Conservation (phyloP, 1,140 invertebrate genomes). For the Pissodes strobi region DNA sequence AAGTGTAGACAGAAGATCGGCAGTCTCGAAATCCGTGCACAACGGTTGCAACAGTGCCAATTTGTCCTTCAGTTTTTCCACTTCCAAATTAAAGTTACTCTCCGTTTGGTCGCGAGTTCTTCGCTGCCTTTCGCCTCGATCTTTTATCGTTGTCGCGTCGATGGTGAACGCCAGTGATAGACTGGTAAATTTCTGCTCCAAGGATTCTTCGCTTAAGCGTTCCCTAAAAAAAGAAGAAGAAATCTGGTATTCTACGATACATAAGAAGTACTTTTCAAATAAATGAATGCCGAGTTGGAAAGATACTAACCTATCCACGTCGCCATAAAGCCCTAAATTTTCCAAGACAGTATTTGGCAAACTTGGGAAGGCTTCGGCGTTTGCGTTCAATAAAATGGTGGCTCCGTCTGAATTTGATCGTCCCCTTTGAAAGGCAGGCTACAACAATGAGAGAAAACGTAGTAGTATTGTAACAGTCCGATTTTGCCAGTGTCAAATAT, state of each 20-base stretch:
- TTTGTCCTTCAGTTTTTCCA: conserved; percentile 48
- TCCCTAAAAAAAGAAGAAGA: not conserved
- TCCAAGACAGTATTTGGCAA: conserved; percentile 49
- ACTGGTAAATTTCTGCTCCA: conserved; percentile 53
- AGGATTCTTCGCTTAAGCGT: conserved; percentile 47
- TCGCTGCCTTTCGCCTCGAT: conserved; percentile 49
- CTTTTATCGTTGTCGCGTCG: conserved; percentile 50
- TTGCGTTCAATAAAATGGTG: conserved; percentile 21
- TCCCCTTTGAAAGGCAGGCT: conserved; percentile 38
- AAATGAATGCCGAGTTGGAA: too few relatives aligned
- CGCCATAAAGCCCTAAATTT: conserved; percentile 47
- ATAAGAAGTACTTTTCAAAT: not conserved
- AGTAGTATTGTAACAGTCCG: too few relatives aligned
- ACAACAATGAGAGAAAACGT: conserved; percentile 24
- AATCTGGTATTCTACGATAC: not conserved
- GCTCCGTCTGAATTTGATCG: conserved; percentile 50
- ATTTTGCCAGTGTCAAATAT: too few relatives aligned
- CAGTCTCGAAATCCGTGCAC: conserved; percentile 51
- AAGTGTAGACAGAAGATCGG: too few relatives aligned
- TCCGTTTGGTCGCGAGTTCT: conserved; percentile 53
- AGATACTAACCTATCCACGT: conserved; percentile 39
- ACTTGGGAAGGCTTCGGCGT: conserved; percentile 48
- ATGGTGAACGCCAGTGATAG: conserved; percentile 52
- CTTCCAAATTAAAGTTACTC: conserved; percentile 49
- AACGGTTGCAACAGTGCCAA: conserved; percentile 45